Percentiles rank a stretch among this genome's conserved stretches.
These are phyloP conservation scores for Epinephelus awoara DNA, from an alignment of 2,797 vertebrate species.

Conservation along the genomic window DNA sequence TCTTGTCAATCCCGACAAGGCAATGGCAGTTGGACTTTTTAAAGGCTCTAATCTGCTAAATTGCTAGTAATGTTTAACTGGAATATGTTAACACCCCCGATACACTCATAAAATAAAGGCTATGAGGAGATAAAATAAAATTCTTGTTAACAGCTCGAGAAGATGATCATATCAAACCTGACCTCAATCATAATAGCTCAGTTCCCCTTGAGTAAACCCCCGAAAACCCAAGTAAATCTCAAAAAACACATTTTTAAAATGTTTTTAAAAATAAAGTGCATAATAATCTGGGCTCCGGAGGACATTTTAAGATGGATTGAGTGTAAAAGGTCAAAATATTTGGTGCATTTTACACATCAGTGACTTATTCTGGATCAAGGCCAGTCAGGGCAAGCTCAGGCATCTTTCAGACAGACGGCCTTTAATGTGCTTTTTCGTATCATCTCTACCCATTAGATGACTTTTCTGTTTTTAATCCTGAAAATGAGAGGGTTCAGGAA, in stretches of 20 bases:
- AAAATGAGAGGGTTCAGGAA: conserved; percentile 22
- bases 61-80: background rate
- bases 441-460: conserved; percentile 17
- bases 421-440: conserved; percentile 30
- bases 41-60: background rate
- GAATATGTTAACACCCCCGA: conserved; percentile 10
- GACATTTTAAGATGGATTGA: conserved; percentile 38
- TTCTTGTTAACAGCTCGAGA: conserved; percentile 30
- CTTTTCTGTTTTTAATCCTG: conserved; percentile 34
- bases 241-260: background rate
- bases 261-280: conserved; percentile 3
- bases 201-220: conserved; percentile 4
- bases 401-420: conserved; percentile 30
- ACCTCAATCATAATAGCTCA: conserved; percentile 26
- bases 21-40: background rate
- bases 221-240: background rate
- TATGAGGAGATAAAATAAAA: conserved; percentile 5
- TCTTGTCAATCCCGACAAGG: background rate
- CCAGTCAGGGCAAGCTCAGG: conserved; percentile 25
- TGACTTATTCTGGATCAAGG: conserved; percentile 39
- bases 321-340: conserved; percentile 28
- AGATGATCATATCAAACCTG: conserved; percentile 23
- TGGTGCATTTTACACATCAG: conserved; percentile 55
- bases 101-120: background rate
- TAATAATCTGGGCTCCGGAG: conserved; percentile 41